These are phyloP conservation scores for Ispidina picta DNA, from an alignment of 2,797 vertebrate genomes.

Conservation along the genomic window DNA sequence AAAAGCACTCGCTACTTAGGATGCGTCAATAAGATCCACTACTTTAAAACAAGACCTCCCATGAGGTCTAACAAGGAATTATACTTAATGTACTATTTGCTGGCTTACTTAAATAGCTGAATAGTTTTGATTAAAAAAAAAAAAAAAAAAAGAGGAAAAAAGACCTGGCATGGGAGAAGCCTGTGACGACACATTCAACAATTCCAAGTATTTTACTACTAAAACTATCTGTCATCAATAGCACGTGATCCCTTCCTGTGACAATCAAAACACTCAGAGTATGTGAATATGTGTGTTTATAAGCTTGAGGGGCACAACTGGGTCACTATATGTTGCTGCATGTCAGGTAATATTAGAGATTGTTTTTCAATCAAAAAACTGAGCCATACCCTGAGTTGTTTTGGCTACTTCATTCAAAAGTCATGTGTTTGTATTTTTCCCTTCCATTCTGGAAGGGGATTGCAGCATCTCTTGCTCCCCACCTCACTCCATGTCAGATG, in stretches of 20 bases:
- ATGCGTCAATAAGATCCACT: neutral
- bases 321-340: neutral
- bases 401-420: neutral
- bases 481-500: neutral
- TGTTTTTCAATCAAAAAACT: neutral
- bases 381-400: neutral
- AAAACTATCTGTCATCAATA: neutral
- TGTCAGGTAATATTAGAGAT: neutral
- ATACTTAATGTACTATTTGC: neutral
- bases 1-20: neutral
- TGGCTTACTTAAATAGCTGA: neutral
- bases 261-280: neutral
- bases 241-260: neutral
- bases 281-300: neutral
- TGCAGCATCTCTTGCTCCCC: neutral
- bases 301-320: neutral
- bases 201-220: neutral
- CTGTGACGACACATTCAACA: neutral
- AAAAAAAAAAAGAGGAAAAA: neutral
- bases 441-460: neutral
- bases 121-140: neutral
- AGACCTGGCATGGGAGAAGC: rapidly evolving
- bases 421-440: neutral
- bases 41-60: neutral
- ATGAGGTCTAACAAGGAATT: neutral